These are phyloP conservation scores for Pseudorhiza aurosa DNA, from an alignment of 30 jellyfish, hydroid and myxozoan genomes.

Conservation along the genomic window DNA sequence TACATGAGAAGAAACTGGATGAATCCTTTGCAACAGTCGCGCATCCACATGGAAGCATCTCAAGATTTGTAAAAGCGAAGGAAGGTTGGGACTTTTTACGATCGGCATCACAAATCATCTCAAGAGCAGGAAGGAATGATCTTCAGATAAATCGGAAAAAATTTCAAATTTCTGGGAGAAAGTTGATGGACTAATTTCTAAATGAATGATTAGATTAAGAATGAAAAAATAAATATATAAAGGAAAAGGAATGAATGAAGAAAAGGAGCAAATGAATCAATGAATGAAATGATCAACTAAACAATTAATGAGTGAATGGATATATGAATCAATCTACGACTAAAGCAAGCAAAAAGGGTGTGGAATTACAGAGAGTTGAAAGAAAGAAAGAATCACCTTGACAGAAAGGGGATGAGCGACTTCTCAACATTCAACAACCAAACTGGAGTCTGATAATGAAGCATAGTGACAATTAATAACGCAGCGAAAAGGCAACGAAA, in stretches of 20 bases:
- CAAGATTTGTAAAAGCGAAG: constrained; percentile 74
- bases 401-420: constrained; percentile 61
- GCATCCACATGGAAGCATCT: constrained; percentile 95
- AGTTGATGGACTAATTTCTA: too few species aligned
- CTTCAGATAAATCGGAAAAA: constrained; percentile 8
- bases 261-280: neutral
- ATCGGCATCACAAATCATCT: constrained; percentile 70
- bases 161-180: too few species aligned
- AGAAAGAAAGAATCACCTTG: constrained; percentile 49
- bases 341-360: neutral
- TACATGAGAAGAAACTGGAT: constrained; percentile 22
- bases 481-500: neutral
- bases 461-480: neutral
- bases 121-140: constrained; percentile 67
- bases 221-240: neutral
- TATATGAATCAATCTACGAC: neutral
- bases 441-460: constrained; percentile 63
- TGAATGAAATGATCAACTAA: neutral
- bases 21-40: constrained; percentile 53
- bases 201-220: neutral
- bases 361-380: constrained; percentile 10
- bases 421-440: constrained; percentile 83
- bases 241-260: neutral
- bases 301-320: neutral
- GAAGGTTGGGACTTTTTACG: constrained; percentile 62